Evolutionary conservation across 1,140 invertebrate species (phyloP).

Genomic region (Megalonaias nervosa): DNA sequence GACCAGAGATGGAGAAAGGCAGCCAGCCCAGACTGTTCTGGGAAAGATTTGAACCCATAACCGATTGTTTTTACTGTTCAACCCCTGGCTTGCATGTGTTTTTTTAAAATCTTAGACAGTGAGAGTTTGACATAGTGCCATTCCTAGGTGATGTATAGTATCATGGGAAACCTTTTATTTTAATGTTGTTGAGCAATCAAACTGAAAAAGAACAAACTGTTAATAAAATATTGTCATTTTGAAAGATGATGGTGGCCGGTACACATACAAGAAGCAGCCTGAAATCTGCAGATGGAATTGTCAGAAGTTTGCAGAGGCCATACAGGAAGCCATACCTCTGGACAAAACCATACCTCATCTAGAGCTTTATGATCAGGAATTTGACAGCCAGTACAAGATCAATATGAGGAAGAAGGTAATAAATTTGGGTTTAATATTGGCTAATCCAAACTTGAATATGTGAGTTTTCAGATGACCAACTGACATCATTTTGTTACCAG

Average conservation of each 20-base stretch:
- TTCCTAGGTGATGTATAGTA: no score
- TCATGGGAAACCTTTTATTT: not conserved
- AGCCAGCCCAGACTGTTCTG: no score
- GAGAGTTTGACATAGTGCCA: no score
- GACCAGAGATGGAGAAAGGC: no score
- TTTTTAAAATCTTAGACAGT: no score
- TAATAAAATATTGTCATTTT: not conserved
- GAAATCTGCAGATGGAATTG: constrained; percentile 79
- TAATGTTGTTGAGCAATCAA: not conserved
- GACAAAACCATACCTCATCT: constrained; percentile 51
- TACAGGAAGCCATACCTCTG: constrained; percentile 73
- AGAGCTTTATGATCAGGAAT: constrained; percentile 59
- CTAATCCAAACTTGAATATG: no score
- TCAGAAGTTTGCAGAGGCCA: constrained; percentile 76
- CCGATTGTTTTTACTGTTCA: no score
- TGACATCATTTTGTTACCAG: no score
- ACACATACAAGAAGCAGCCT: constrained; percentile 72
- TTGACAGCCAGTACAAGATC: constrained; percentile 43
- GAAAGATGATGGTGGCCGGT: constrained; percentile 76
- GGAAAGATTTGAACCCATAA: no score
- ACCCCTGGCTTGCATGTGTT: no score
- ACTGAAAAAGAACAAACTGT: not conserved
- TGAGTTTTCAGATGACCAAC: no score
- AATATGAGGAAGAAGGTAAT: constrained; percentile 62
- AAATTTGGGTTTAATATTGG: no score